Evolutionary conservation across 2,113 vertebrate genomes (phyloP).

Genomic region (Carassius carassius): DNA sequence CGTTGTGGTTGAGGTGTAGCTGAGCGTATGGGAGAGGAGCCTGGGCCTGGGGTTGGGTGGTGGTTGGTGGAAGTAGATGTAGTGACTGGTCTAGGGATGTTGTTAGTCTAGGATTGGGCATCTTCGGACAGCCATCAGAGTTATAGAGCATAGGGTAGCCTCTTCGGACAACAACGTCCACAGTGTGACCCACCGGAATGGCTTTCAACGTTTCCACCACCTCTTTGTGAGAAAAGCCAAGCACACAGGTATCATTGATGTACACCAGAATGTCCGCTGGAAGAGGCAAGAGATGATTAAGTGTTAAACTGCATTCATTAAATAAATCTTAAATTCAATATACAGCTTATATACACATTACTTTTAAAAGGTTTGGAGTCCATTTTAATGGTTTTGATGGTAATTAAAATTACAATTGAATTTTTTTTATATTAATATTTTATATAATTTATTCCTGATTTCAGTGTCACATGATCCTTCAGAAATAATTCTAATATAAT

Average conservation of each 20-base stretch:
- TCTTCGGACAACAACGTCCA: conserved; percentile 75
- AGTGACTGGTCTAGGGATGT: conserved; percentile 30
- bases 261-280: conserved; percentile 78
- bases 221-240: conserved; percentile 77
- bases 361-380: neutral
- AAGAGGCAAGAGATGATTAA: conserved; percentile 29
- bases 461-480: neutral
- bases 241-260: conserved; percentile 75
- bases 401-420: neutral
- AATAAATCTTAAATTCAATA: neutral
- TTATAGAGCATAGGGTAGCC: conserved; percentile 81
- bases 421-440: neutral
- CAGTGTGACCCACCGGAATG: conserved; percentile 73
- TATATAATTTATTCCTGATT: neutral
- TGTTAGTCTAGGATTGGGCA: conserved; percentile 41
- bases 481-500: neutral
- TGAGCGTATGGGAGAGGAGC: conserved; percentile 58
- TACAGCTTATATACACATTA: neutral
- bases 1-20: conserved; percentile 62
- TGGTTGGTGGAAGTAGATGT: conserved; percentile 44
- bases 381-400: neutral
- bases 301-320: neutral
- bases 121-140: conserved; percentile 73
- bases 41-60: conserved; percentile 64
- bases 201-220: conserved; percentile 77